Percentiles rank a stretch among this genome's conserved stretches.
Evolutionary conservation across 1,140 invertebrate species (phyloP).

Genomic region (Lepidurus apus): DNA sequence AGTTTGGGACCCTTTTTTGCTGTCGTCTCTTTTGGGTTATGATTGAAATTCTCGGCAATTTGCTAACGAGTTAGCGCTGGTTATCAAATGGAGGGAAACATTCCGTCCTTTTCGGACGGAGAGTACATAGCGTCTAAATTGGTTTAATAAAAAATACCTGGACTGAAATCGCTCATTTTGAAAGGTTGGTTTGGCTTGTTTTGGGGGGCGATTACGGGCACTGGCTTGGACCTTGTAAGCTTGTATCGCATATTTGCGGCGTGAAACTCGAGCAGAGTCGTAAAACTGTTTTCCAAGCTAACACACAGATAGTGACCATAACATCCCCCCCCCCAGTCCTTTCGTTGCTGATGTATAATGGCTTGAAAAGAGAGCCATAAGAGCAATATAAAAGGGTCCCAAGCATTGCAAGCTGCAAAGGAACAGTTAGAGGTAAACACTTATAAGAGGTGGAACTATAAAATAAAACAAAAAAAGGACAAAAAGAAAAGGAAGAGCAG

Average conservation of each 20-base stretch:
- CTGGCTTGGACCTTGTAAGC: neutral
- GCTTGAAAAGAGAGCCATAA: conserved; percentile 16
- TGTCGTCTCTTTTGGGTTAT: too few relatives aligned
- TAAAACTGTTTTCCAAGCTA: neutral
- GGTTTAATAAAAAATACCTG: too few relatives aligned
- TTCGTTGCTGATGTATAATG: conserved; percentile 9
- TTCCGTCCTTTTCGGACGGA: too few relatives aligned
- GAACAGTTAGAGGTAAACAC: neutral
- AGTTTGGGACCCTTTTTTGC: too few relatives aligned
- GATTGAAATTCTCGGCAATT: too few relatives aligned
- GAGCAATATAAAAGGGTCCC: conserved; percentile 5
- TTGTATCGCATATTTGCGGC: neutral
- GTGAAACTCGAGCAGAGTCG: conserved; percentile 13
- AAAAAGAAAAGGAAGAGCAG: neutral
- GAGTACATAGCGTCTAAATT: too few relatives aligned
- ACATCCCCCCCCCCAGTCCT: neutral
- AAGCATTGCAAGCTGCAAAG: neutral
- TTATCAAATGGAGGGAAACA: too few relatives aligned
- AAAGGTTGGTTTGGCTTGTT: neutral
- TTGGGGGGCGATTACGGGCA: neutral
- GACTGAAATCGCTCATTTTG: neutral
- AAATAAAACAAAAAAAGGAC: neutral
- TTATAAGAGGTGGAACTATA: neutral
- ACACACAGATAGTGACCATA: conserved; percentile 6
- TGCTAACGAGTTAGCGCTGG: too few relatives aligned